Evolutionary conservation across 2,113 vertebrate species (phyloP).

Genomic region (Eublepharis macularius): DNA sequence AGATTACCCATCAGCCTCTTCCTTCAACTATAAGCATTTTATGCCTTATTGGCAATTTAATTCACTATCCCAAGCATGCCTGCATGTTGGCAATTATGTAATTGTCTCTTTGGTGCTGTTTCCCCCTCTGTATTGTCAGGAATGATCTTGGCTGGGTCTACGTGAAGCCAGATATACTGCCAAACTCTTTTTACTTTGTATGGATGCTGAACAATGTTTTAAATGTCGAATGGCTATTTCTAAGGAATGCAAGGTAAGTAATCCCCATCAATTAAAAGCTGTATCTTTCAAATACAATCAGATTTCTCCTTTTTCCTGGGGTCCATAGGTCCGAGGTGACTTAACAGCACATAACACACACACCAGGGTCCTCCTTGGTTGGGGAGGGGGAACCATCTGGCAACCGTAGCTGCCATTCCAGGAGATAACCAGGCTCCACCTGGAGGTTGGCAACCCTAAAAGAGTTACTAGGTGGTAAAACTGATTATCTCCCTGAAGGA

Average conservation of each 20-base stretch:
- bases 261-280: not conserved
- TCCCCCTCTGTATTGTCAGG: slow-evolving; percentile 37
- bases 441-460: too few relatives aligned
- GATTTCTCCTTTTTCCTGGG: too few relatives aligned
- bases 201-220: slow-evolving; percentile 69
- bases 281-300: rapidly evolving
- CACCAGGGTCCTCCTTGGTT: too few relatives aligned
- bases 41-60: not conserved
- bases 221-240: slow-evolving; percentile 69
- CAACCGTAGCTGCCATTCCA: too few relatives aligned
- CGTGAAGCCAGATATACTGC: slow-evolving; percentile 59
- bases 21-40: not conserved
- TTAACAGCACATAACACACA: too few relatives aligned
- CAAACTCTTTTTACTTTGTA: slow-evolving; percentile 42
- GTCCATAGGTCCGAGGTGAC: too few relatives aligned
- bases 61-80: not conserved
- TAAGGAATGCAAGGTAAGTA: slow-evolving; percentile 74
- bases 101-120: not conserved
- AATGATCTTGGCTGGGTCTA: slow-evolving; percentile 60
- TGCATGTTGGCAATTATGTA: not conserved
- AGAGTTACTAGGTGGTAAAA: too few relatives aligned
- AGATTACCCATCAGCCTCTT: not conserved
- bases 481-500: too few relatives aligned
- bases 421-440: too few relatives aligned
- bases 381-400: too few relatives aligned